Percentiles rank a stretch among this genome's conserved stretches.
Evolutionary conservation across 1,140 invertebrate genomes (phyloP).

Genomic region (Temnothorax curvispinosus): DNA sequence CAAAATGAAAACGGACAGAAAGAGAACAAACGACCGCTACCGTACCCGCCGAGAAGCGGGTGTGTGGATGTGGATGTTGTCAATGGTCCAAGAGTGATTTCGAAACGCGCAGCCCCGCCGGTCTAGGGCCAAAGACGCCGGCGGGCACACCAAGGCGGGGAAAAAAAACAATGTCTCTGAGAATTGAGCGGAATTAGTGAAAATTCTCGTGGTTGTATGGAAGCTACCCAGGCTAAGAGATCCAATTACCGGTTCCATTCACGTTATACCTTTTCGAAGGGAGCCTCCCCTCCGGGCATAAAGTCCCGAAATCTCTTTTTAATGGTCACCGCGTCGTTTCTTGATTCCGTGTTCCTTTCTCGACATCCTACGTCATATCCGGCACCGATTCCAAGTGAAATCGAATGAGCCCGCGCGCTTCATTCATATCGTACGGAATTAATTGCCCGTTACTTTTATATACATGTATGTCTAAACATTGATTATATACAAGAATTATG

Average conservation of each 20-base stretch:
- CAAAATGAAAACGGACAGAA: slow-evolving; percentile 11
- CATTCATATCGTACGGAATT: slow-evolving; percentile 35
- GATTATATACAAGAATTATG: neutral
- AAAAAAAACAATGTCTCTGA: slow-evolving; percentile 79
- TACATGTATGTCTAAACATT: neutral
- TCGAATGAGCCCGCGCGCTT: slow-evolving; percentile 36
- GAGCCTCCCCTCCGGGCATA: slow-evolving; percentile 64
- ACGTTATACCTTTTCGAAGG: slow-evolving; percentile 68
- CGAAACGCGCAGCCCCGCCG: neutral
- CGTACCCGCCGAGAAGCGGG: neutral
- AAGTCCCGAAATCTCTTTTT: slow-evolving; percentile 82
- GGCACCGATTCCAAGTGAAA: slow-evolving; percentile 70
- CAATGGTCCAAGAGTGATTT: slow-evolving; percentile 19
- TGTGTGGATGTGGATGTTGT: neutral
- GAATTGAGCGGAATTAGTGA: slow-evolving; percentile 80
- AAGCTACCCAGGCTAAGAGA: slow-evolving; percentile 53
- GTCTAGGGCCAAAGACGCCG: slow-evolving; percentile 8
- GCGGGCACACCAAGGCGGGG: neutral
- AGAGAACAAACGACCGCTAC: slow-evolving; percentile 59
- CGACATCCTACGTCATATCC: slow-evolving; percentile 77
- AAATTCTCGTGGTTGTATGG: slow-evolving; percentile 77
- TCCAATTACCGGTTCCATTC: slow-evolving; percentile 80
- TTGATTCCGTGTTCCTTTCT: slow-evolving; percentile 72
- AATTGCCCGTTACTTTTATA: slow-evolving; percentile 10
- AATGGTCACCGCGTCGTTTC: slow-evolving; percentile 74